Base-by-base conservation (phyloP, 2,888 invertebrate species). In the Sesia bembeciformis region DNA sequence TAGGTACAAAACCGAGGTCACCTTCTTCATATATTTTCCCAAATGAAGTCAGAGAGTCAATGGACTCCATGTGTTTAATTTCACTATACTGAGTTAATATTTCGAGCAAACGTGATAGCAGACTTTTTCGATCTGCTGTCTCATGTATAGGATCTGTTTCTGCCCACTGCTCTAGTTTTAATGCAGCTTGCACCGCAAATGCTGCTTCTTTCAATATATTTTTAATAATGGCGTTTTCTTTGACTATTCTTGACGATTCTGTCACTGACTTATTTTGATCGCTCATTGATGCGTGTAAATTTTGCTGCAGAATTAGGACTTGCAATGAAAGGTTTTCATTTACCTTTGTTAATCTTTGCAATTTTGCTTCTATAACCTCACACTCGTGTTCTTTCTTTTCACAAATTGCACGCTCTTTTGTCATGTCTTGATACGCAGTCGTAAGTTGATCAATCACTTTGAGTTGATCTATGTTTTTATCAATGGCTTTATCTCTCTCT, bases 1-100 rank as follows among this genome's bases (percentile, higher is more conserved):
- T 92, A 0, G 93, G 93, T 58, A 93, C 81, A 61, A 94, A 93
- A 4, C 94, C 94, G 56, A 93, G 89, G 71, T 93, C 93, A 7
- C 94, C 94, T 60, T 91, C 90, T 52, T 88, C 81, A 62, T 94
- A 94, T 39, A 92, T 80, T 43, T 88, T 88, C 2, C 81, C 84
- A 40, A 91, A 68, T 0, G 92, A 91, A 39, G 87, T 85, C 49
- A 87, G 68, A 51, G 91, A 87, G 39, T 81, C 81, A 56, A 74
- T 63, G 7, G 89, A 88, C 57, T 83, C 86, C 3, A 81, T 70
- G 38, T 71, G 74, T 60, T 84, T 74, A 23, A 84, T 69, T 52
- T 88, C 89, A 23, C 78, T 81, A 57, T 81, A 83, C 56, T 87
- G 81, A 23, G 79, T 76, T 49, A 92, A 72, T 52, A 92, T 90